Evolutionary conservation across 2,113 vertebrate species (phyloP), one percentile per base, ranked within the genome.

Genomic region (Vidua chalybeata): DNA sequence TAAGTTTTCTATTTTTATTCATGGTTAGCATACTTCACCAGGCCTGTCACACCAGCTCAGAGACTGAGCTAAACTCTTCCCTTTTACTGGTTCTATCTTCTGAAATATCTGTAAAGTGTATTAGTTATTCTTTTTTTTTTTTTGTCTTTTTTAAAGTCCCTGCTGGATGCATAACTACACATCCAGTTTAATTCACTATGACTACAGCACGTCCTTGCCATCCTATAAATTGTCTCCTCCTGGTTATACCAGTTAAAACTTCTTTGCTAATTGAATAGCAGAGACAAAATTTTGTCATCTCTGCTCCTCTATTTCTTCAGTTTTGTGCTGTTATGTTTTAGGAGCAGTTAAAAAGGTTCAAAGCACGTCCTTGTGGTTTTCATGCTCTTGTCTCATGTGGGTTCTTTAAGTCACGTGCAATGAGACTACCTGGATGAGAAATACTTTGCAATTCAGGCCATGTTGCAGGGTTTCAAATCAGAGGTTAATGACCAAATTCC

Each of bases 1-100:
- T 3, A 85, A 79, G 21, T 62, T 78, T 90, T 81, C 79, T 90
- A 55, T 79, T 96, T 92, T 93, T 84, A 66, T 78, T 95, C 77
- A 16, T 46, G 41, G 66, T 24, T 10, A 89, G 30, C 35, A 51
- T 78, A 78, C 35, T 90, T 81, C 69, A 75, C 49, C 62, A 87
- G 15, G 39, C 39, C 46, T 93, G 73, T 92, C 86, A 73, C 26
- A 93, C 23, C 69, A 90, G 48, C 85, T 86, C 79, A 46, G 64
- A 66, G 30, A 46, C 79, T 76, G 52, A 94, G 39, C 20, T 88
- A 66, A 94, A 81, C 58, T 75, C 88, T 95, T 66, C 49, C 45
- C 20, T 33, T 89, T 74, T 88, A 80, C 66, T 64, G 51, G 20
- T 37, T 77, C 62, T 78, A n/a, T 66, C 69, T 80, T 84, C 85